Evolutionary conservation across 2,888 invertebrate species (phyloP).

Genomic region (Aspidiotus rigidus): DNA sequence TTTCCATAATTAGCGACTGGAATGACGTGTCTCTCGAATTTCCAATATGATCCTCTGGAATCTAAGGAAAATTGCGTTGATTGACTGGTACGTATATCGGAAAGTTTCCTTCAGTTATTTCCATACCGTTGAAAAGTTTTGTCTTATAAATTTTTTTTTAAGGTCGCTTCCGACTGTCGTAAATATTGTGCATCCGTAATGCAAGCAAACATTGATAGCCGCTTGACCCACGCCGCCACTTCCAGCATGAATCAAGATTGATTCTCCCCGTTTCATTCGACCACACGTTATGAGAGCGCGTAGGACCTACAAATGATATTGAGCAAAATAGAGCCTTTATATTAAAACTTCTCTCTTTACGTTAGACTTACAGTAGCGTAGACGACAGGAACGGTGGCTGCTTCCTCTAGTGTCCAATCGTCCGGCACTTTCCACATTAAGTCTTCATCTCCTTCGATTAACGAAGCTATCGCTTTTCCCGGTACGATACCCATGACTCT

Average conservation of each 20-base stretch:
- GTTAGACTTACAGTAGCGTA: conserved; percentile 48
- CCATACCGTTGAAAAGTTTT: conserved; percentile 48
- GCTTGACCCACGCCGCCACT: conserved; percentile 69
- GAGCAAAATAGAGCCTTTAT: no score
- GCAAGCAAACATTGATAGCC: conserved; percentile 62
- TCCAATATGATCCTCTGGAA: conserved; percentile 59
- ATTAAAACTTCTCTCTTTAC: not conserved
- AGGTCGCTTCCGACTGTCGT: conserved; percentile 61
- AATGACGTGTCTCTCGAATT: conserved; percentile 81
- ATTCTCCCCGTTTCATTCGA: conserved; percentile 46
- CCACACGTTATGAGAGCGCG: conserved; percentile 53
- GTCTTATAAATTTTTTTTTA: conserved; percentile 55
- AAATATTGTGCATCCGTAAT: conserved; percentile 55
- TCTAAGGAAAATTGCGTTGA: conserved; percentile 42
- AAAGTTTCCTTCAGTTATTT: not conserved
- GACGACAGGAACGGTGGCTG: conserved; percentile 56
- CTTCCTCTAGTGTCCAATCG: conserved; percentile 54
- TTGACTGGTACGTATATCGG: not conserved
- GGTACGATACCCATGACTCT: conserved; percentile 46
- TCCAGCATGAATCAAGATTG: conserved; percentile 51
- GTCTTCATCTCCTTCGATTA: conserved; percentile 46
- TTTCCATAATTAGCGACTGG: conserved; percentile 68
- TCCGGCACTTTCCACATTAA: conserved; percentile 51
- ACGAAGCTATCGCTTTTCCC: conserved; percentile 48
- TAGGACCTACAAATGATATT: conserved; percentile 44